Percentiles rank a stretch among this genome's conserved stretches.
Evolutionary conservation across 2,797 vertebrate genomes (phyloP).

Genomic region (Siniperca undulata): DNA sequence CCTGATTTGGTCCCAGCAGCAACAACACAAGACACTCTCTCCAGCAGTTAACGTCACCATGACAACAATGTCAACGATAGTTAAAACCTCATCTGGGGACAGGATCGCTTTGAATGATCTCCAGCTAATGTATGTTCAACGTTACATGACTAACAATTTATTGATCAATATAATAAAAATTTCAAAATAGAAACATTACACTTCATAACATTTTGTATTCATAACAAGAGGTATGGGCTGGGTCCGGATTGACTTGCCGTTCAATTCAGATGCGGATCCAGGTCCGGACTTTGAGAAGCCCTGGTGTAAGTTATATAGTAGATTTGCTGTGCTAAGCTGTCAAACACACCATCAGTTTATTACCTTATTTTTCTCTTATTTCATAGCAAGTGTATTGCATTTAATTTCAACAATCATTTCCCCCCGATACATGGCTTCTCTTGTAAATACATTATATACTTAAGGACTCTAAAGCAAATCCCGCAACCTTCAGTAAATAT

Average conservation of each 20-base stretch:
- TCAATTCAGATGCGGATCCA: no score
- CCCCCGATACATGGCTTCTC: neutral
- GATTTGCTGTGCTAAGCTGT: neutral
- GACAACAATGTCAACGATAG: no score
- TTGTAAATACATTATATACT: neutral
- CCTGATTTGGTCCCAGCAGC: no score
- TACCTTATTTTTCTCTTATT: neutral
- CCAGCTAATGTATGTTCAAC: neutral
- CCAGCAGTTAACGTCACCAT: no score
- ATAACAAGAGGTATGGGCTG: neutral
- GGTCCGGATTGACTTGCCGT: neutral
- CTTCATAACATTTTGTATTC: neutral
- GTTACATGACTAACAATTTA: neutral
- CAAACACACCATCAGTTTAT: conserved; percentile 1
- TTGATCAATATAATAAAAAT: no score
- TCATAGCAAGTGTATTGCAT: neutral
- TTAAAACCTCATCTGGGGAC: no score
- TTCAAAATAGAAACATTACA: neutral
- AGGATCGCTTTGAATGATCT: no score
- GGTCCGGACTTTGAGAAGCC: no score
- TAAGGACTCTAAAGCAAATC: neutral
- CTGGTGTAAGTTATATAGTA: neutral
- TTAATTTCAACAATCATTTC: neutral
- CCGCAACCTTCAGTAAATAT: neutral
- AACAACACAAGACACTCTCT: no score